Evolutionary conservation across 2,113 vertebrate species (phyloP).

Genomic region (Sphyrna mokarran): DNA sequence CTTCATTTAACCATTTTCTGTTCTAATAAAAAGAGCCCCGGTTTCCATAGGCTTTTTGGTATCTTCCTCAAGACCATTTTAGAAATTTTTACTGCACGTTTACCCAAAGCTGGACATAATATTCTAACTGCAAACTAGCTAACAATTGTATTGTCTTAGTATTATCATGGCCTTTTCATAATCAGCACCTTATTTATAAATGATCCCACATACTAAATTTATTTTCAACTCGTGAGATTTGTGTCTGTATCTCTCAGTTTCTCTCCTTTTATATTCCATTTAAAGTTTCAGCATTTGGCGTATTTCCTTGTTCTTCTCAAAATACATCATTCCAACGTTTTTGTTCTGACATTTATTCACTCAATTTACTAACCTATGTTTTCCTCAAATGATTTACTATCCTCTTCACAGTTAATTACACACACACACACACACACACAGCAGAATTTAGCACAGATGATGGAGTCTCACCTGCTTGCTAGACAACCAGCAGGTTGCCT

Average conservation of each 20-base stretch:
- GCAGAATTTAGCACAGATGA: not conserved
- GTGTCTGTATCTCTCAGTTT: not conserved
- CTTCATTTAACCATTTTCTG: not conserved
- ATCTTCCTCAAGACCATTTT: not conserved
- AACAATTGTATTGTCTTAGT: not conserved
- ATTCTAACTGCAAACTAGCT: not conserved
- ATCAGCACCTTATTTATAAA: not conserved
- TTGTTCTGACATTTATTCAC: not conserved
- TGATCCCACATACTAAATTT: too few species aligned
- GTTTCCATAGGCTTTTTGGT: not conserved
- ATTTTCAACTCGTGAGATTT: not conserved
- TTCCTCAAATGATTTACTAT: not conserved
- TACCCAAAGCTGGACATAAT: not conserved
- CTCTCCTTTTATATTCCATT: not conserved
- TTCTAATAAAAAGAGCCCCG: not conserved
- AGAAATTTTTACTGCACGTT: not conserved
- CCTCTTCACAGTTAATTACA: not conserved
- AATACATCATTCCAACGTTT: not conserved
- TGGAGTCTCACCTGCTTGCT: not conserved
- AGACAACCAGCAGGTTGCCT: not conserved
- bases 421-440: not conserved
- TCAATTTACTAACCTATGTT: not conserved
- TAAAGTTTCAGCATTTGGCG: not conserved
- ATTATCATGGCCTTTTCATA: not conserved
- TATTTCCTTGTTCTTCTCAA: not conserved